Conservation (phyloP, 1,140 invertebrate genomes). For the Ladona fulva region DNA sequence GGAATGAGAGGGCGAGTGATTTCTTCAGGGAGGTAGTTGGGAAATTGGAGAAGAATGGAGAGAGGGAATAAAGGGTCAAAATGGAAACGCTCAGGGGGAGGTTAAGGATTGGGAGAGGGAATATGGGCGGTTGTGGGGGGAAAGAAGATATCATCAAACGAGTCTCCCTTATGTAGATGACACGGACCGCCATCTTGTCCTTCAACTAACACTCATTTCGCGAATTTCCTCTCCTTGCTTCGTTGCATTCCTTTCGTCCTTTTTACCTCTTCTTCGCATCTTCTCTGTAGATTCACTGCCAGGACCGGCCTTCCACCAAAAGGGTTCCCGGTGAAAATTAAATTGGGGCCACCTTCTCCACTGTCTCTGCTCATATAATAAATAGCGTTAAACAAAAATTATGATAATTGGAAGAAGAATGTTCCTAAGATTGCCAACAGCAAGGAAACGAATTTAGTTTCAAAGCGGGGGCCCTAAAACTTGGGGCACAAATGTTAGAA, state of each 20-base stretch:
- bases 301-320: no score
- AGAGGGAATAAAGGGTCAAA: background rate
- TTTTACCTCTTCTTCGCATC: background rate
- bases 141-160: slow-evolving; percentile 1
- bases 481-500: no score
- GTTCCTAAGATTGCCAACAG: no score
- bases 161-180: background rate
- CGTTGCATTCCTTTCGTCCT: background rate
- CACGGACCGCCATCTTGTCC: background rate
- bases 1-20: background rate
- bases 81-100: background rate
- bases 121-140: background rate
- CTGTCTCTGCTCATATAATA: no score
- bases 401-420: no score
- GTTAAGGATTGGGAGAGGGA: background rate
- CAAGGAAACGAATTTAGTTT: no score
- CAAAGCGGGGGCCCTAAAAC: no score
- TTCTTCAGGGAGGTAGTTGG: background rate
- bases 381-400: no score
- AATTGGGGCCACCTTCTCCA: no score
- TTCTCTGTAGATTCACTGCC: background rate
- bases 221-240: background rate
- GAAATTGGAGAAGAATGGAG: background rate
- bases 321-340: no score
- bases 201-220: background rate